phyloP scores from a whole-genome alignment of 23 tunicate species.

The Halocynthia aurantium region DNA sequence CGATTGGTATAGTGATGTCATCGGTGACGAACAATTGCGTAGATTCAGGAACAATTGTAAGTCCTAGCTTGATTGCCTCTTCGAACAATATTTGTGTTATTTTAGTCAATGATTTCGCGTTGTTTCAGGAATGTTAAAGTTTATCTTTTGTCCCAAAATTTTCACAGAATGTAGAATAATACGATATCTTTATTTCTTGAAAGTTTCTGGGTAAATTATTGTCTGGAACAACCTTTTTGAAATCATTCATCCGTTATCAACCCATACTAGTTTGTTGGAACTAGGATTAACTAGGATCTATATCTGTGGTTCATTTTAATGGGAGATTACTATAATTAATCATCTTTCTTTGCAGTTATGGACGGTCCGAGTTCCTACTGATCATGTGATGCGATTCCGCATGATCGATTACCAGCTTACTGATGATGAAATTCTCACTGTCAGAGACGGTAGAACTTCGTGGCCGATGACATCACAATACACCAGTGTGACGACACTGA shows the following conservation, averaged over 20 bases:
- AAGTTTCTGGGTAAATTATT: too few relatives aligned
- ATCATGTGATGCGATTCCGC: conserved; percentile 30
- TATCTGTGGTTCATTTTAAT: too few relatives aligned
- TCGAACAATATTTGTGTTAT: too few relatives aligned
- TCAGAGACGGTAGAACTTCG: conserved; percentile 13
- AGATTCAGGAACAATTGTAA: background rate
- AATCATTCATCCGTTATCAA: too few relatives aligned
- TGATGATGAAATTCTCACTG: conserved; percentile 31
- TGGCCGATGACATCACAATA: conserved; percentile 16
- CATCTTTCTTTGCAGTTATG: conserved; percentile 24
- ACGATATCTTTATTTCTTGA: too few relatives aligned
- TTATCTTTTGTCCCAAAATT: too few relatives aligned
- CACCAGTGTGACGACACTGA: conserved; percentile 24
- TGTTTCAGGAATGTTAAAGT: too few relatives aligned
- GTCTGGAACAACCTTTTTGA: too few relatives aligned
- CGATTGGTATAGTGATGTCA: conserved; percentile 15
- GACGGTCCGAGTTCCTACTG: conserved; percentile 36
- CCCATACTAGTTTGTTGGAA: background rate
- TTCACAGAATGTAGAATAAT: too few relatives aligned
- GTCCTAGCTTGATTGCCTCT: too few relatives aligned
- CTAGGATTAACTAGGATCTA: background rate
- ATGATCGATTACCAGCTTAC: conserved; percentile 29
- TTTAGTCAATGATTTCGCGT: too few relatives aligned
- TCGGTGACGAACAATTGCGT: conserved; percentile 24
- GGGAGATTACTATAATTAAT: too few relatives aligned